Evolutionary conservation across 2,797 vertebrate genomes (phyloP).

Genomic region (Propithecus perrieri): DNA sequence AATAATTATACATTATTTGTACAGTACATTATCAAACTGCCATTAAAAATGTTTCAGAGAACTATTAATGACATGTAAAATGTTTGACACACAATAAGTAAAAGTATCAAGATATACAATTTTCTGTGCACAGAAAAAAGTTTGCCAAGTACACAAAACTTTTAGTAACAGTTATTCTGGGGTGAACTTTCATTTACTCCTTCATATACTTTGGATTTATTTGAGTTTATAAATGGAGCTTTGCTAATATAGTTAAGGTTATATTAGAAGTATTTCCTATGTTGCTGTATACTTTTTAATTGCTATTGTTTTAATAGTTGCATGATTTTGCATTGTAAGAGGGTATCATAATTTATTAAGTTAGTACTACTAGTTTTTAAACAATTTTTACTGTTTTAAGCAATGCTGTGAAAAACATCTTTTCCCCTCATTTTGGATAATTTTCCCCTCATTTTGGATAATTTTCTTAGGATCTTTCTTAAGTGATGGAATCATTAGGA

Average conservation of each 20-base stretch:
- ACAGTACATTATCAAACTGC: neutral
- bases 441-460: neutral
- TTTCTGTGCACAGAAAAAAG: neutral
- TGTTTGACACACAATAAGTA: neutral
- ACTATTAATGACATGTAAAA: slow-evolving; percentile 9
- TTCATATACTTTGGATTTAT: slow-evolving; percentile 11
- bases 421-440: neutral
- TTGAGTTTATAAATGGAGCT: slow-evolving; percentile 3
- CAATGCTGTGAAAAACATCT: neutral
- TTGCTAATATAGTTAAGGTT: neutral
- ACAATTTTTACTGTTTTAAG: neutral
- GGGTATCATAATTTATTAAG: slow-evolving; percentile 8
- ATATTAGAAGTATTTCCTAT: neutral
- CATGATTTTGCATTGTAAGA: slow-evolving; percentile 19
- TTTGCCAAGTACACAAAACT: slow-evolving; percentile 7
- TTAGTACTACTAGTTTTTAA: neutral
- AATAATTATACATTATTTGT: neutral
- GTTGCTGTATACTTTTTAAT: slow-evolving; percentile 8
- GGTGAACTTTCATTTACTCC: neutral
- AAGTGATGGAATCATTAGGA: neutral
- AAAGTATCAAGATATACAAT: neutral
- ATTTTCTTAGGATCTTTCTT: slow-evolving; percentile 49
- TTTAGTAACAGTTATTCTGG: neutral
- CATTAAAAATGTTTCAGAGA: neutral
- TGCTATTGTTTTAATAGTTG: slow-evolving; percentile 31